Base-by-base conservation (phyloP, 2,888 invertebrate genomes). In the Poecilobothrus nobilitatus region DNA sequence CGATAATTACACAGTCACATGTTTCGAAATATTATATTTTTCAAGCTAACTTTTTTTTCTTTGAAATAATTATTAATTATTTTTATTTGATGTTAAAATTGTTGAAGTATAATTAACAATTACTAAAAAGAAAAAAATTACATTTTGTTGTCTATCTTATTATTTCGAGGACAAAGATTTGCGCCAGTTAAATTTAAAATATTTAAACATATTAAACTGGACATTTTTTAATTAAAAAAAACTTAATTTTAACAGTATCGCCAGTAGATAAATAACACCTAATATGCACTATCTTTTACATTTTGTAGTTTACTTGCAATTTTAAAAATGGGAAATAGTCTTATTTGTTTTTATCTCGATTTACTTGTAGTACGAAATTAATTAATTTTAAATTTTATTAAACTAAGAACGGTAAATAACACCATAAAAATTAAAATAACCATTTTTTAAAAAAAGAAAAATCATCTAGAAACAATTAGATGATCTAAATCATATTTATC, bases 231-330 rank as follows among this genome's bases (percentile, higher is more conserved):
- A 18, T 44, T 44, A 53, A 53, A 53, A 53, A 53, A 53, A n/a
- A 53, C 53, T 53, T 53, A 53, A 53, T 15, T 15, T 53, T 53
- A 44, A 53, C 53, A 53, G 53, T 53, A 53, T 53, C 53, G 53
- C 53, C 53, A 53, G 2, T 53, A 53, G 53, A 53, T 53, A 3
- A 12, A 44, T 44, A 53, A 53, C 53, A 53, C 53, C 53, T 53
- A 53, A 18, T 9, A 53, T 53, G 15, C 18, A 53, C 53, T 53
- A 53, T 53, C 15, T 53, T n/a, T 18, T 53, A 53, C 41, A 41
- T 41, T 41, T 41, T 41, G 41, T 12, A 12, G 9, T 41, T 41
- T 41, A 41, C 41, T 41, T 41, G 41, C 1, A 27, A 7, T 53
- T 53, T 53, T 18, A n/a, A 53, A 53, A 53, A 53, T 53, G 53